Conservation (phyloP, 2,888 invertebrate species). For the Oxytorus armatus region DNA sequence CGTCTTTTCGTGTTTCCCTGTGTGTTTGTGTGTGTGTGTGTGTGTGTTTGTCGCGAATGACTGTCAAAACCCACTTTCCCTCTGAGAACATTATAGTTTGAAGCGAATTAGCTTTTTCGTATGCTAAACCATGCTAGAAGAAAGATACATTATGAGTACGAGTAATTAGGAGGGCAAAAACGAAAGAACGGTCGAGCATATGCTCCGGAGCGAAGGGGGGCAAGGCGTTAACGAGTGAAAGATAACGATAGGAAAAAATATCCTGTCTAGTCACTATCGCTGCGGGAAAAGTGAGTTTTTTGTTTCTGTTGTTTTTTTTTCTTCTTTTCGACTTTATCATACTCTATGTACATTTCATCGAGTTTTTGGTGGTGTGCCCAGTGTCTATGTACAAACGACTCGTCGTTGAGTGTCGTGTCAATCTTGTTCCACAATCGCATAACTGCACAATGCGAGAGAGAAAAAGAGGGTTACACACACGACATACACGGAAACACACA, state of each 20-base stretch:
- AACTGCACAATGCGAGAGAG: slow-evolving; percentile 35
- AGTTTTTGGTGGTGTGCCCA: slow-evolving; percentile 48
- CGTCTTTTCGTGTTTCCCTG: background rate
- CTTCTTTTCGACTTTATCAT: slow-evolving; percentile 12
- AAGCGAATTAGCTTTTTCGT: slow-evolving; percentile 51
- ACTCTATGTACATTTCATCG: slow-evolving; percentile 26
- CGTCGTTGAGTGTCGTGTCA: slow-evolving; percentile 36
- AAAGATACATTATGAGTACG: slow-evolving; percentile 56
- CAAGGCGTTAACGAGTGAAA: slow-evolving; percentile 40
- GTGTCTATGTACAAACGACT: slow-evolving; percentile 30
- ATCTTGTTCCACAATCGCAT: slow-evolving; percentile 50
- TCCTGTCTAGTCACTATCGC: slow-evolving; percentile 48
- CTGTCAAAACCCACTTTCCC: slow-evolving; percentile 82
- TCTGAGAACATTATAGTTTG: slow-evolving; percentile 51
- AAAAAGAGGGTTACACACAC: slow-evolving; percentile 1
- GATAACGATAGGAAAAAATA: slow-evolving; percentile 44
- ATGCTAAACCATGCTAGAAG: slow-evolving; percentile 52
- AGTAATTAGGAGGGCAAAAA: slow-evolving; percentile 37
- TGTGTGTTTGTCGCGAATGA: slow-evolving; percentile 79
- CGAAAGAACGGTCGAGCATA: slow-evolving; percentile 33
- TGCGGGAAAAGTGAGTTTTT: slow-evolving; percentile 57
- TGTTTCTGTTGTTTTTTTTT: background rate
- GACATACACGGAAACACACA: background rate
- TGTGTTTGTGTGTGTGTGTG: slow-evolving; percentile 33
- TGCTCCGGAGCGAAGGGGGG: slow-evolving; percentile 36